Conservation (phyloP, 1,140 invertebrate genomes). For the Macrocentrus cingulum region DNA sequence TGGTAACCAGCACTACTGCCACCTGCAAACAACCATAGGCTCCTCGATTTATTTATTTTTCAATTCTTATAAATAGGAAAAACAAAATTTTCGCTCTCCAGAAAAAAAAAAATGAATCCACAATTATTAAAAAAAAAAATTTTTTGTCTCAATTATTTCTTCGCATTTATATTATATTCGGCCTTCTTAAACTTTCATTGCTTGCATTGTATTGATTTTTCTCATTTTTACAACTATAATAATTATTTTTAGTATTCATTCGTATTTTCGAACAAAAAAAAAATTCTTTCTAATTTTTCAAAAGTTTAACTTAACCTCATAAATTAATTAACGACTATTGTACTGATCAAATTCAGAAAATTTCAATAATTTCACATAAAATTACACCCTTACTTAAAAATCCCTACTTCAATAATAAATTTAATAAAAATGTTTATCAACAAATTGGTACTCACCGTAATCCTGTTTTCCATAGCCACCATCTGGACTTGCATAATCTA, state of each 20-base stretch:
- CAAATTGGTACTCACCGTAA: constrained; percentile 54
- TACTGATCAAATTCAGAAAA: no score
- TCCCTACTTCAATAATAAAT: not conserved
- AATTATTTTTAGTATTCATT: no score
- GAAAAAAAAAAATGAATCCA: no score
- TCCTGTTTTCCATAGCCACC: constrained; percentile 54
- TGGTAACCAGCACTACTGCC: constrained; percentile 50
- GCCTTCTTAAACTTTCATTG: no score
- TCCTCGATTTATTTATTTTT: constrained; percentile 41
- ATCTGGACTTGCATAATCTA: constrained; percentile 54
- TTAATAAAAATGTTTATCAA: constrained; percentile 30
- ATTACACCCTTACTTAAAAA: constrained; percentile 19
- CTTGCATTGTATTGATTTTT: constrained; percentile 9
- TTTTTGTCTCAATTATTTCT: no score
- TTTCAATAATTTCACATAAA: no score
- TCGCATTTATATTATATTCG: no score
- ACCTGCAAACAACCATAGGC: constrained; percentile 49
- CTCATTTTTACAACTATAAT: no score
- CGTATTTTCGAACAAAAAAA: no score
- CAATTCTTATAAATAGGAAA: no score
- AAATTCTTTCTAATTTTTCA: not conserved
- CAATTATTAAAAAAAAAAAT: no score
- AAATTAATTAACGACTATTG: not conserved
- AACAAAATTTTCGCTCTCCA: no score
- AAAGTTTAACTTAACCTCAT: not conserved